Base-by-base conservation (phyloP, 1,140 invertebrate genomes). In the Drosophila grimshawi region DNA sequence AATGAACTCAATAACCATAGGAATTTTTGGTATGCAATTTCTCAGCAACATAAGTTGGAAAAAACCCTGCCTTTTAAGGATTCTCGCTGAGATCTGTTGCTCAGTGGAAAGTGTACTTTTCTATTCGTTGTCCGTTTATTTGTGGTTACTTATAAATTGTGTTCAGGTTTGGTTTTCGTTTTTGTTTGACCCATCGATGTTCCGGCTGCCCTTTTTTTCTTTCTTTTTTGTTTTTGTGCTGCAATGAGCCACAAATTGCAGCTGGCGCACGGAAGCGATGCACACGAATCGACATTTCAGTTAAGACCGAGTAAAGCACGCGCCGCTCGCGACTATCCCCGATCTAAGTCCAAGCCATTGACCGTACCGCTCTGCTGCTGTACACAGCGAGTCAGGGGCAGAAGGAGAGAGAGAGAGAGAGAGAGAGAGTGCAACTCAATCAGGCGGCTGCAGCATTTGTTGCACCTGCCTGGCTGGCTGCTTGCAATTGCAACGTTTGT, bases 191-290 rank as follows among this genome's bases (percentile, higher is more conserved):
- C 67, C 53, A 74, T 76, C 41, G 48, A 75, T 65, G 85, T 89
- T 88, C 55, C 85, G 83, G 62, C 85, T 80, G 83, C 59, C 85
- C 69, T 77, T 66, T 74, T 81, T 69, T 59, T 19, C 1, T 19
- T 19, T 19, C 1, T 19, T 59, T 46, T 64, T 27, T 33, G 35
- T 8, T 29, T 11, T 29, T 59, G 37, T 52, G 30, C 53, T 72
- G 80, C 80, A 69, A 65, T 81, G 81, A 65, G 82, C 77, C 81
- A 81, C 86, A 88, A 90, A 90, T 88, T 88, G 85, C 85, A 88
- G 85, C 85, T 88, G 85, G 73, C 77, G 75, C 85, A 89, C 85
- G 85, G 83, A 86, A 86, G 75, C 81, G 52, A 46, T 41, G 27
- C 61, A 80, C 81, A 83, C 75, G 81, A 86, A 81, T 86, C 77